These are phyloP conservation scores for Ciconia boyciana DNA, from an alignment of 2,113 vertebrate species.

Conservation along the genomic window DNA sequence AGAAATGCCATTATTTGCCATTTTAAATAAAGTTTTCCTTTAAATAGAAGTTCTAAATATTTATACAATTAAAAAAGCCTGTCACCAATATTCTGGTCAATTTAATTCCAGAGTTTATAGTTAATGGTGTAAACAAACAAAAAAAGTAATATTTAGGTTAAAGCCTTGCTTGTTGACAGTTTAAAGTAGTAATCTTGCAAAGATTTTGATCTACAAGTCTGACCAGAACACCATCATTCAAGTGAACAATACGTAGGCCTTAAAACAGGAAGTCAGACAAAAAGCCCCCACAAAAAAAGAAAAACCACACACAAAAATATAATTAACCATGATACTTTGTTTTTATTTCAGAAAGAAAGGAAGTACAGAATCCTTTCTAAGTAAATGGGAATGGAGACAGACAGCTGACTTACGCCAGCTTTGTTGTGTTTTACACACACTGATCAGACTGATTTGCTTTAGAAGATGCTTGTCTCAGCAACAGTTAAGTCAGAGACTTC, in stretches of 20 bases:
- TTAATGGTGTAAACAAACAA: neutral
- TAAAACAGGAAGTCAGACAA: neutral
- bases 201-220: neutral
- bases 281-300: neutral
- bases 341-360: neutral
- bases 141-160: neutral
- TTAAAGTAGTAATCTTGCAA: neutral
- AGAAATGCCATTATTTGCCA: neutral
- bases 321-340: neutral
- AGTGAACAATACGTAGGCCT: neutral
- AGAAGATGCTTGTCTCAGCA: neutral
- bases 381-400: neutral
- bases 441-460: neutral
- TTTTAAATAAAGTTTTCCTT: neutral
- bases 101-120: neutral
- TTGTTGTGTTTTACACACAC: neutral
- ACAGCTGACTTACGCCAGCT: neutral
- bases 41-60: neutral
- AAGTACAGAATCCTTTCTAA: neutral
- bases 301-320: neutral
- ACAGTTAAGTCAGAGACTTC: neutral
- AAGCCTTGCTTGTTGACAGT: neutral
- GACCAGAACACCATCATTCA: neutral
- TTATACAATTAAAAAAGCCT: neutral
- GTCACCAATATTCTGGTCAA: neutral